Evolutionary conservation across 2,797 vertebrate genomes (phyloP).

Genomic region (Furcifer pardalis): DNA sequence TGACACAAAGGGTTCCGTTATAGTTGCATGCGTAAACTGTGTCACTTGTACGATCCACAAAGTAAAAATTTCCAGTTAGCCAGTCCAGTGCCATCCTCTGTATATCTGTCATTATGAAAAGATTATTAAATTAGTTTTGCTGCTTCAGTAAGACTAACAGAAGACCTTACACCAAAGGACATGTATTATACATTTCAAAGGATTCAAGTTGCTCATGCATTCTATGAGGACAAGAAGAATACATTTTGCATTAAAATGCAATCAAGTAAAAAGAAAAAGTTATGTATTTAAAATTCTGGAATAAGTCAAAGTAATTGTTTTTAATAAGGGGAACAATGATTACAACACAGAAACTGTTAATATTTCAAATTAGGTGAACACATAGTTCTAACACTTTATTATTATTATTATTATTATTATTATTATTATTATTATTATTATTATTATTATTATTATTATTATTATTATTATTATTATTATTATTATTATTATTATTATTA

Average conservation of each 20-base stretch:
- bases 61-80: slow-evolving; percentile 94
- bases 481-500: too few species aligned
- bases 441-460: too few species aligned
- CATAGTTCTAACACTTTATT: neutral
- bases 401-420: too few species aligned
- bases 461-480: too few species aligned
- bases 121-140: slow-evolving; percentile 36
- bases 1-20: slow-evolving; percentile 87
- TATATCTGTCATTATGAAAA: slow-evolving; percentile 79
- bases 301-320: neutral
- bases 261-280: neutral
- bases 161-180: slow-evolving; percentile 21
- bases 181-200: neutral
- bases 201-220: neutral
- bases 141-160: neutral
- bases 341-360: neutral
- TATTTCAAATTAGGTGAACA: neutral
- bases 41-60: slow-evolving; percentile 86
- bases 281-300: neutral
- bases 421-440: too few species aligned
- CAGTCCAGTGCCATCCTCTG: slow-evolving; percentile 94
- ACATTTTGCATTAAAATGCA: neutral
- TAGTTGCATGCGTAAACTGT: slow-evolving; percentile 89
- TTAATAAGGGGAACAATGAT: neutral
- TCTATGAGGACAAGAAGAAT: neutral